These are phyloP conservation scores for Trichopoda pennipes DNA, from an alignment of 2,888 invertebrate species.

Conservation along the genomic window DNA sequence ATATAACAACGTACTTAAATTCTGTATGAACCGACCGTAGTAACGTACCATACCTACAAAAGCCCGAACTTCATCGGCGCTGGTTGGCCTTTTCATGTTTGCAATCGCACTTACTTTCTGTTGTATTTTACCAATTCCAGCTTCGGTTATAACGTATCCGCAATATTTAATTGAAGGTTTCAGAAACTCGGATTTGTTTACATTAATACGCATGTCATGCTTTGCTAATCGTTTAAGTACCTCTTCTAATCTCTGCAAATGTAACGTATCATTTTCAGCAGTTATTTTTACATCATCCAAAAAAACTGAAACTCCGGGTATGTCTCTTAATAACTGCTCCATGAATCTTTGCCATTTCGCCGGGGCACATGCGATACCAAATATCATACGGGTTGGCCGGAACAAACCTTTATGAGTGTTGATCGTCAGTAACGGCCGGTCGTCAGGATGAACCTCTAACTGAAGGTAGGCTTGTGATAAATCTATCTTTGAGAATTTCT, in stretches of 20 bases:
- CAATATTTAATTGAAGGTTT: background rate
- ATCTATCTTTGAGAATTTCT: background rate
- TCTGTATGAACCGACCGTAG: background rate
- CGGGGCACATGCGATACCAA: background rate
- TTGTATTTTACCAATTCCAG: slow-evolving; percentile 69
- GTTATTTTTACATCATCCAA: slow-evolving; percentile 1
- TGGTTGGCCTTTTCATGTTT: background rate
- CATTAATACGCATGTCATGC: background rate
- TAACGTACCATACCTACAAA: background rate
- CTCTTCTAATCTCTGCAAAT: background rate
- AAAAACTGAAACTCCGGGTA: background rate
- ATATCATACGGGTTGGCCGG: background rate
- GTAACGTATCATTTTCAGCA: background rate
- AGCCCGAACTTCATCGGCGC: background rate
- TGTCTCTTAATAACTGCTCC: background rate
- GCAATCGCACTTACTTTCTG: background rate
- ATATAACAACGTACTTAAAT: too few species aligned
- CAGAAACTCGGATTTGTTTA: background rate
- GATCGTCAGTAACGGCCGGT: background rate
- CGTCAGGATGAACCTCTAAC: background rate
- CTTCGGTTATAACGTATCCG: slow-evolving; percentile 57
- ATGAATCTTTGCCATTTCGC: background rate
- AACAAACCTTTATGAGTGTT: background rate
- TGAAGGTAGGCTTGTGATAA: background rate
- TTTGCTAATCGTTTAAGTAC: background rate